phyloP scores from a whole-genome alignment of 2,888 invertebrate species.

The Leucoma salicis region DNA sequence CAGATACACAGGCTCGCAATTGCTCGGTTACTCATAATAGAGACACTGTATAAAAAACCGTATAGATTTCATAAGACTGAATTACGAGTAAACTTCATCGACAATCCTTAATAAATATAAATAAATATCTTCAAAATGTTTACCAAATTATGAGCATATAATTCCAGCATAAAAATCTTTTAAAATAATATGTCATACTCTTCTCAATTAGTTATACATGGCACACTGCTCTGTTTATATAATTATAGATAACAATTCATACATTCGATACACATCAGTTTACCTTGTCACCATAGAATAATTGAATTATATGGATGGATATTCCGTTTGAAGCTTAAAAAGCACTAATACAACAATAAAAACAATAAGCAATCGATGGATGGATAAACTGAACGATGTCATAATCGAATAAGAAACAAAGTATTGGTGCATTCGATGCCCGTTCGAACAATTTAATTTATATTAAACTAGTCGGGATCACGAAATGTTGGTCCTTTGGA shows the following conservation, averaged over 20 bases:
- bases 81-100: constrained; percentile 53
- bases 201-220: constrained; percentile 76
- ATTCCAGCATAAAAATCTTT: constrained; percentile 75
- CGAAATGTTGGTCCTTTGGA: constrained; percentile 56
- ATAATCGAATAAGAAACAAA: constrained; percentile 32
- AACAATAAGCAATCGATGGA: constrained; percentile 38
- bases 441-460: constrained; percentile 32
- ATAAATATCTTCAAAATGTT: constrained; percentile 78
- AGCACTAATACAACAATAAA: constrained; percentile 57
- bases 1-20: too few relatives aligned
- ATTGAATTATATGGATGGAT: constrained; percentile 82
- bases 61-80: constrained; percentile 62
- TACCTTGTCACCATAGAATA: constrained; percentile 81
- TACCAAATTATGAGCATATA: constrained; percentile 79
- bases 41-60: constrained; percentile 36
- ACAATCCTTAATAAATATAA: constrained; percentile 72
- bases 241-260: constrained; percentile 61
- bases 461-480: constrained; percentile 51
- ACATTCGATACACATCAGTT: constrained; percentile 71
- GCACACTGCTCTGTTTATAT: constrained; percentile 76
- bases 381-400: constrained; percentile 17
- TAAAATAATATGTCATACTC: constrained; percentile 71
- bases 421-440: constrained; percentile 62
- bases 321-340: constrained; percentile 74
- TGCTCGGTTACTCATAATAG: constrained; percentile 30